Evolutionary conservation across 2,888 invertebrate species (phyloP).

Genomic region (Thumatha senex): DNA sequence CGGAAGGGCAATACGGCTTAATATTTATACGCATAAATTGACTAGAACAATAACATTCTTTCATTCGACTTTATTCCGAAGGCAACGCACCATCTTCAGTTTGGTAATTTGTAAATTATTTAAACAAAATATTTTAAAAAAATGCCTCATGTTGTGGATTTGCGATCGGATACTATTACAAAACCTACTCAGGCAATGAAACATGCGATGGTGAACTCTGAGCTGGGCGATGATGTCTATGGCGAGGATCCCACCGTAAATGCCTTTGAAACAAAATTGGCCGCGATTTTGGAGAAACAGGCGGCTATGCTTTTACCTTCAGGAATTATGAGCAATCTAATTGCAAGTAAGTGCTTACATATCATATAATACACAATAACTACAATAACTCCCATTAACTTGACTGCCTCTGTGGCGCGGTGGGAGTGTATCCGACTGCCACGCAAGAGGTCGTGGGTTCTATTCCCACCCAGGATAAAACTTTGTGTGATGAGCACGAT

Average conservation of each 20-base stretch:
- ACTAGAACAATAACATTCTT: background rate
- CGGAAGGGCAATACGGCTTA: background rate
- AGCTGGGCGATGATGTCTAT: conserved; percentile 96
- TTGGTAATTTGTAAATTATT: conserved; percentile 6
- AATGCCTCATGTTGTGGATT: conserved; percentile 86
- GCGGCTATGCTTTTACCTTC: conserved; percentile 94
- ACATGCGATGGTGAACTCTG: conserved; percentile 92
- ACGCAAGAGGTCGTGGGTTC: no score
- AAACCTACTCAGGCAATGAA: conserved; percentile 93
- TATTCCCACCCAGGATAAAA: no score
- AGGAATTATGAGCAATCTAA: conserved; percentile 97
- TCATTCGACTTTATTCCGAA: background rate
- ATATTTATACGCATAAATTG: background rate
- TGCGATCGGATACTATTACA: conserved; percentile 96
- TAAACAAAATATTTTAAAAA: conserved; percentile 3
- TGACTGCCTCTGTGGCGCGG: no score
- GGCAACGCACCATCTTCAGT: conserved; percentile 16
- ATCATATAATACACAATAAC: background rate
- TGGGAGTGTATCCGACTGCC: no score
- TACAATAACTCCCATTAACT: no score
- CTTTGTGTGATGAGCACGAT: no score
- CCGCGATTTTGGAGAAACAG: conserved; percentile 93
- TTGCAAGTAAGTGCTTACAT: conserved; percentile 87
- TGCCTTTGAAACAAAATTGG: conserved; percentile 89
- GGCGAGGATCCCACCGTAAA: conserved; percentile 95